Evolutionary conservation across 2,888 invertebrate genomes (phyloP).

Genomic region (Synergus gifuensis): DNA sequence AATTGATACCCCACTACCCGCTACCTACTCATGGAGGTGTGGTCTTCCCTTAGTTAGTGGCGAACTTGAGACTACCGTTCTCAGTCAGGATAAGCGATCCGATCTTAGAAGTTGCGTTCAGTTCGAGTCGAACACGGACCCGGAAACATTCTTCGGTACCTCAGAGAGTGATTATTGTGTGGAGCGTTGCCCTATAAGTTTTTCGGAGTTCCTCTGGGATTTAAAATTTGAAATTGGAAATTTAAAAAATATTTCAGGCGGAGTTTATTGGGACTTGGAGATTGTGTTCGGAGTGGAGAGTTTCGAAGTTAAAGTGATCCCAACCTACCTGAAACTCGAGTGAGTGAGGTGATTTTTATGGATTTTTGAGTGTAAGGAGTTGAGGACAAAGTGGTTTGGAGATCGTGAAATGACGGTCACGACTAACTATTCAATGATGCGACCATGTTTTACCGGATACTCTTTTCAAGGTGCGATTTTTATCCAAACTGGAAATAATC

Average conservation of each 20-base stretch:
- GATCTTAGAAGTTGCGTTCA: slow-evolving; percentile 48
- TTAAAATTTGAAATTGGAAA: background rate
- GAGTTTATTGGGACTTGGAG: background rate
- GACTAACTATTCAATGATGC: slow-evolving; percentile 78
- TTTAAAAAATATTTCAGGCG: background rate
- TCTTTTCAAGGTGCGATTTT: slow-evolving; percentile 78
- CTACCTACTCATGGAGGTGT: slow-evolving; percentile 41
- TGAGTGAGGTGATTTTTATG: slow-evolving; percentile 17
- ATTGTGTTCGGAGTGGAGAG: slow-evolving; percentile 5
- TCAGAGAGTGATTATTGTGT: background rate
- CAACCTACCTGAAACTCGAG: background rate
- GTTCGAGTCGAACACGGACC: background rate
- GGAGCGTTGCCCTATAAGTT: background rate
- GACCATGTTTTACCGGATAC: slow-evolving; percentile 79
- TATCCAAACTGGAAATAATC: background rate
- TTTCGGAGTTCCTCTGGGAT: background rate
- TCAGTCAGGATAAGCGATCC: slow-evolving; percentile 69
- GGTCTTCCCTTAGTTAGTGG: slow-evolving; percentile 48
- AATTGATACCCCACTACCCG: background rate
- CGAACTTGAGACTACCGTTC: slow-evolving; percentile 39
- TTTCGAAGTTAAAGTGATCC: background rate
- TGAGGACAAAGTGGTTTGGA: slow-evolving; percentile 43
- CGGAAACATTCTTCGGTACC: background rate
- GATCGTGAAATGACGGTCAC: slow-evolving; percentile 78
- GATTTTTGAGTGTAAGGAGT: slow-evolving; percentile 3